phyloP scores from a whole-genome alignment of 2,113 vertebrate species.

The Ahaetulla prasina region DNA sequence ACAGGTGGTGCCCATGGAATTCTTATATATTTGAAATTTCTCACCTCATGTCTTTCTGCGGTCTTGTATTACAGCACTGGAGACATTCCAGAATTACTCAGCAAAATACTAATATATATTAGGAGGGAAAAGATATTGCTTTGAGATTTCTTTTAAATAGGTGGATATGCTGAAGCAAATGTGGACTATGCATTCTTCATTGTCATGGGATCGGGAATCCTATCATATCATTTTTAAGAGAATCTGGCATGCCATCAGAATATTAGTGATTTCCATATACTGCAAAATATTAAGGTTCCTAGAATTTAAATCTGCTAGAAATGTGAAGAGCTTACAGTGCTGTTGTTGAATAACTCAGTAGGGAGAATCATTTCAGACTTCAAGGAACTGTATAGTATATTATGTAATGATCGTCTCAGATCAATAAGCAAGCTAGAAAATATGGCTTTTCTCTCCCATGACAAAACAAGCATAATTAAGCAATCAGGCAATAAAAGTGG shows the following conservation, averaged over 20 bases:
- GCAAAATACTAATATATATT: background rate
- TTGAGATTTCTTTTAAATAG: background rate
- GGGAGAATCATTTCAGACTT: constrained; percentile 44
- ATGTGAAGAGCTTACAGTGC: constrained; percentile 15
- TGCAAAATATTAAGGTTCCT: background rate
- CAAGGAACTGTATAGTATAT: constrained; percentile 33
- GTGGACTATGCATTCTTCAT: background rate
- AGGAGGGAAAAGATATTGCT: background rate
- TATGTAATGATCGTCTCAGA: constrained; percentile 41
- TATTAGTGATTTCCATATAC: background rate
- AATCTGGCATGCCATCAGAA: background rate
- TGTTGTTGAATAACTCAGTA: constrained; percentile 31
- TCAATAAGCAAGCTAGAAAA: constrained; percentile 58
- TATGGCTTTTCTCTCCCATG: constrained; percentile 26
- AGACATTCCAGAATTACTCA: background rate
- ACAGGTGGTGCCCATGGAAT: background rate
- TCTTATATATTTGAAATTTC: background rate
- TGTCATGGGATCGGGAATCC: background rate
- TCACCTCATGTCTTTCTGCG: background rate
- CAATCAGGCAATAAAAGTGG: constrained; percentile 50
- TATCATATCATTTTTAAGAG: too few relatives aligned
- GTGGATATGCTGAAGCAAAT: background rate
- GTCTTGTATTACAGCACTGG: background rate
- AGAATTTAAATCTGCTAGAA: constrained; percentile 15
- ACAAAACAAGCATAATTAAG: constrained; percentile 57